A percentile compares a stretch with the other conserved stretches of the same genome.
These are phyloP conservation scores for Neosalanx taihuensis DNA, from an alignment of 2,797 vertebrate genomes.

Conservation along the genomic window DNA sequence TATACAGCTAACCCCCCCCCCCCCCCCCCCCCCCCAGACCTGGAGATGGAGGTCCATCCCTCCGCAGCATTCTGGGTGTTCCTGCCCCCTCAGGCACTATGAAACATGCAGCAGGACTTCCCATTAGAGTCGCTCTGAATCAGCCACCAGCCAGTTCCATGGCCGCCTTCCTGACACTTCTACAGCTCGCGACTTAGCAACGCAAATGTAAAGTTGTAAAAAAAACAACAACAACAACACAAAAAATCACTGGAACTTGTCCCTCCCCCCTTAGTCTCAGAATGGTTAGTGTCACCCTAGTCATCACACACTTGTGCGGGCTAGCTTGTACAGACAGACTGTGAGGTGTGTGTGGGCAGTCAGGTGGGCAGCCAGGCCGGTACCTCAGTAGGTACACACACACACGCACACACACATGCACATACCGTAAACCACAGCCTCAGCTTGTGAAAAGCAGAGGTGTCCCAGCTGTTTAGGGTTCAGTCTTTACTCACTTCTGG, in stretches of 20 bases:
- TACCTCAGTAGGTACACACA: slow-evolving; percentile 11
- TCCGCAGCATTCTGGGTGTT: slow-evolving; percentile 70
- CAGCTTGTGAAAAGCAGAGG: slow-evolving; percentile 40
- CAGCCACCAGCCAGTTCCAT: slow-evolving; percentile 63
- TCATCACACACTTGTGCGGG: neutral
- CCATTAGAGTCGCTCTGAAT: slow-evolving; percentile 89
- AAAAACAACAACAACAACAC: slow-evolving; percentile 20
- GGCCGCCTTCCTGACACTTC: slow-evolving; percentile 42
- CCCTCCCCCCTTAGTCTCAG: slow-evolving; percentile 5
- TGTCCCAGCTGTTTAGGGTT: slow-evolving; percentile 46
- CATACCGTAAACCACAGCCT: slow-evolving; percentile 1
- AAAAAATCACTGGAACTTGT: slow-evolving; percentile 50
- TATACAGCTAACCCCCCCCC: slow-evolving; percentile 2
- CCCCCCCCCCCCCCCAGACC: slow-evolving; percentile 35
- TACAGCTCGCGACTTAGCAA: slow-evolving; percentile 56
- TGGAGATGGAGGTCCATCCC: slow-evolving; percentile 64
- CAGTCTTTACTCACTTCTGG: slow-evolving; percentile 56
- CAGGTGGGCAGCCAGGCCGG: neutral
- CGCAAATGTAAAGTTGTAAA: slow-evolving; percentile 58
- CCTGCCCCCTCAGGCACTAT: slow-evolving; percentile 82
- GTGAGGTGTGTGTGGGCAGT: neutral
- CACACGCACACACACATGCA: slow-evolving; percentile 10
- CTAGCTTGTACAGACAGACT: neutral
- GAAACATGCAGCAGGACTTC: slow-evolving; percentile 89
- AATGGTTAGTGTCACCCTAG: neutral